phyloP scores from a whole-genome alignment of 2,113 vertebrate genomes.

The Miniopterus natalensis region DNA sequence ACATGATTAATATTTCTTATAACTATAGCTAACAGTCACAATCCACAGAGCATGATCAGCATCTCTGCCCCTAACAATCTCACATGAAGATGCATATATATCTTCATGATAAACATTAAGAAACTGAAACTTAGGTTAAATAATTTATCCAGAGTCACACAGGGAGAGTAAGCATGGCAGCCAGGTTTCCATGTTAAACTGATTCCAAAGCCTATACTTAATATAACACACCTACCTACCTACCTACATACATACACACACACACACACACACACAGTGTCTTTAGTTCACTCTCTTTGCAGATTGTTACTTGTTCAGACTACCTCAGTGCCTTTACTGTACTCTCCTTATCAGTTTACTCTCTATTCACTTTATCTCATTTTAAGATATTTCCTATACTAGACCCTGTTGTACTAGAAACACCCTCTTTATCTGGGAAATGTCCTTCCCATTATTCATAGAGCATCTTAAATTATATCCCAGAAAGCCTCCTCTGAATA shows the following conservation, averaged over 20 bases:
- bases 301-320: not conserved
- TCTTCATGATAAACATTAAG: not conserved
- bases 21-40: no score
- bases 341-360: slow-evolving; percentile 35
- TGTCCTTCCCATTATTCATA: slow-evolving; percentile 2
- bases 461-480: not conserved
- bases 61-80: not conserved
- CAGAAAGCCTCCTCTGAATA: slow-evolving; percentile 17
- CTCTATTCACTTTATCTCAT: not conserved
- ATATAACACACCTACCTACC: not conserved
- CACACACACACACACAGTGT: not conserved
- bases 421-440: not conserved
- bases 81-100: not conserved
- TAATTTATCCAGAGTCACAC: not conserved
- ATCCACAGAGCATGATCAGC: no score
- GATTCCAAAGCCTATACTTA: not conserved
- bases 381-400: slow-evolving; percentile 36
- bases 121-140: slow-evolving; percentile 46
- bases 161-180: not conserved
- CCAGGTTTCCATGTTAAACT: not conserved
- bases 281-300: not conserved
- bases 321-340: not conserved
- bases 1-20: no score
- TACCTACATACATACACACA: not conserved
- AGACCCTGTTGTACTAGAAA: not conserved